Base-by-base conservation (phyloP, 2,113 vertebrate genomes). In the Sander lucioperca region DNA sequence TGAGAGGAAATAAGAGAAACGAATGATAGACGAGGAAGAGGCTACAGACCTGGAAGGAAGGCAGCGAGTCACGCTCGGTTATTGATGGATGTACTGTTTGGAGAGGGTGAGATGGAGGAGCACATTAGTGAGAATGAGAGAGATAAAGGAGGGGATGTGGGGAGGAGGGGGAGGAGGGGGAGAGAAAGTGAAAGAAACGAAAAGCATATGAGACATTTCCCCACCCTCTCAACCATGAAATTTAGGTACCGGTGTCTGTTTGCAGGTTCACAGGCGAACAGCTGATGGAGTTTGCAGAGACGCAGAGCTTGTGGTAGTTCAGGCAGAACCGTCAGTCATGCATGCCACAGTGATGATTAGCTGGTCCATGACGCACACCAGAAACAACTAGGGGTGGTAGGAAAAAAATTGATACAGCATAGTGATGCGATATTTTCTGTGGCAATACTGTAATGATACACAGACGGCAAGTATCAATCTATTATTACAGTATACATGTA, bases 71-170 rank as follows among this genome's bases (percentile, higher is more conserved):
- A 7, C 15, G 65, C 69, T 53, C 9, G 1, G 36, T 73, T 80
- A 71, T 78, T 71, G 77, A 86, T 74, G 76, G 80, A 74, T 67
- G 76, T 53, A 18, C 68, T 79, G 71, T 73, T 39, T 70, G 71
- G 45, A 58, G 74, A 72, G 61, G 77, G 33, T 13, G 78, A 86
- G 70, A 82, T 61, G 71, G 67, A 82, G 21, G 70, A 85, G 75
- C 71, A 66, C 71, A 45, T 89, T 82, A 80, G 85, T 77, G 84
- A 62, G 74, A 87, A 82, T 79, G 79, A 86, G 82, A 58, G 74
- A 56, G 80, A 84, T 83, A 86, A 81, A 84, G 57, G 65, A 76
- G 62, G n/a, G 43, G 12, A 25, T 15, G 36, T 1, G 39, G 1
- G 14, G 25, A 15, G 11, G 1, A 3, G 1, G 61, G 39, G 30